A percentile compares a stretch with the other conserved stretches of the same genome.
Evolutionary conservation across 2,797 vertebrate genomes (phyloP).

Genomic region (Falco biarmicus): DNA sequence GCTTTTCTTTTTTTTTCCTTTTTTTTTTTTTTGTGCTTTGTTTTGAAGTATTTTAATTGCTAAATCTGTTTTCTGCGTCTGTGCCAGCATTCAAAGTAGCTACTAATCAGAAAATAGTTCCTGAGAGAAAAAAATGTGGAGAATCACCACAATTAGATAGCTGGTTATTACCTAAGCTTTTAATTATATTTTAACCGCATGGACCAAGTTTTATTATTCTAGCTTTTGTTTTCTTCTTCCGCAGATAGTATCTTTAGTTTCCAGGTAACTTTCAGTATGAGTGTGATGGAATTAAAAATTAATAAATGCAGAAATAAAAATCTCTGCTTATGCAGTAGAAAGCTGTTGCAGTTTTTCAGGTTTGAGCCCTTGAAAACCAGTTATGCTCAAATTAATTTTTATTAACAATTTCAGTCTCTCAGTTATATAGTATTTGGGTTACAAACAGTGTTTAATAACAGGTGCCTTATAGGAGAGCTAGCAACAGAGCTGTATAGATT

Average conservation of each 20-base stretch:
- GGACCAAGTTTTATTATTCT: background rate
- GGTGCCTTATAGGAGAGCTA: background rate
- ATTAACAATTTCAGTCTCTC: background rate
- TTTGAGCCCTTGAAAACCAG: background rate
- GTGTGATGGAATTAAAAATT: background rate
- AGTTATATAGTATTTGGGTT: background rate
- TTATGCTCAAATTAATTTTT: background rate
- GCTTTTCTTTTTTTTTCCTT: background rate
- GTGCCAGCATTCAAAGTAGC: background rate
- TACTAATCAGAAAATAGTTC: constrained; percentile 23
- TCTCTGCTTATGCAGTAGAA: background rate
- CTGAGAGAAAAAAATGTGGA: constrained; percentile 19
- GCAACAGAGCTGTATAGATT: background rate
- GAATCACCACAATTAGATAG: constrained; percentile 1
- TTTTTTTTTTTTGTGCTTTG: background rate
- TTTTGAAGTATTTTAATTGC: constrained; percentile 15
- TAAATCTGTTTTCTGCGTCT: background rate
- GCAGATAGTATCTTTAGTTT: background rate
- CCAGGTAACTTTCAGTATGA: background rate
- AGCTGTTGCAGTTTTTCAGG: background rate
- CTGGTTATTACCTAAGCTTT: constrained; percentile 27
- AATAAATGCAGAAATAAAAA: background rate
- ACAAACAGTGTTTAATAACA: background rate
- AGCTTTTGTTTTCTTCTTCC: background rate
- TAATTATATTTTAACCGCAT: constrained; percentile 30